These are phyloP conservation scores for Buathra laborator DNA, from an alignment of 2,888 invertebrate species.

Conservation along the genomic window DNA sequence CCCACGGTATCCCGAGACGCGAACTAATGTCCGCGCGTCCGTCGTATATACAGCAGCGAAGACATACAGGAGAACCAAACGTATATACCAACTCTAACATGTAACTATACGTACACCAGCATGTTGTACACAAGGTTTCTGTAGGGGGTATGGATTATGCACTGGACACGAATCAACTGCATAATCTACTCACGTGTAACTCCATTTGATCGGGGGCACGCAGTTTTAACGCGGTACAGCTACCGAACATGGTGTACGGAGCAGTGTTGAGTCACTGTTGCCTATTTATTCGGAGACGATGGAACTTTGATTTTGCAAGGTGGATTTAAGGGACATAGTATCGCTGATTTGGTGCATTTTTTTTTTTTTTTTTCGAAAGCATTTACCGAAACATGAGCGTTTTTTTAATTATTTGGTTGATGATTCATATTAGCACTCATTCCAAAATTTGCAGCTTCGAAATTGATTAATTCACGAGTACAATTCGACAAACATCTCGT, in stretches of 20 bases:
- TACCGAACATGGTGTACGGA: neutral
- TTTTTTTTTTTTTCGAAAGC: neutral
- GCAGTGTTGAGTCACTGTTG: slow-evolving; percentile 7
- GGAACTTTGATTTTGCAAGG: slow-evolving; percentile 17
- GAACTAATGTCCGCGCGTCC: slow-evolving; percentile 82
- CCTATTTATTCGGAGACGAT: neutral
- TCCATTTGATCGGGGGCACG: slow-evolving; percentile 50
- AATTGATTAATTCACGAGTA: no score
- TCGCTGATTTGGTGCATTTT: neutral
- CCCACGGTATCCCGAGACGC: slow-evolving; percentile 82
- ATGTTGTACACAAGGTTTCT: slow-evolving; percentile 42
- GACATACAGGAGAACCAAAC: slow-evolving; percentile 53
- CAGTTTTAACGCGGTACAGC: slow-evolving; percentile 43
- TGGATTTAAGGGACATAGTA: neutral
- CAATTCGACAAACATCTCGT: no score
- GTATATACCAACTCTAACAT: slow-evolving; percentile 60
- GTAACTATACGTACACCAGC: slow-evolving; percentile 40
- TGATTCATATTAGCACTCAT: no score
- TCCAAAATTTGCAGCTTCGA: no score
- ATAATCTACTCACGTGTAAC: slow-evolving; percentile 50
- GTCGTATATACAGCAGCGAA: slow-evolving; percentile 65
- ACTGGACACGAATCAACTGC: slow-evolving; percentile 51
- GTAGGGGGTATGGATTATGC: slow-evolving; percentile 42
- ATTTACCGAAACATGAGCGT: no score
- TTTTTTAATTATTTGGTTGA: no score